Conservation (phyloP, 1,140 invertebrate genomes). For the Tenebrio molitor region DNA sequence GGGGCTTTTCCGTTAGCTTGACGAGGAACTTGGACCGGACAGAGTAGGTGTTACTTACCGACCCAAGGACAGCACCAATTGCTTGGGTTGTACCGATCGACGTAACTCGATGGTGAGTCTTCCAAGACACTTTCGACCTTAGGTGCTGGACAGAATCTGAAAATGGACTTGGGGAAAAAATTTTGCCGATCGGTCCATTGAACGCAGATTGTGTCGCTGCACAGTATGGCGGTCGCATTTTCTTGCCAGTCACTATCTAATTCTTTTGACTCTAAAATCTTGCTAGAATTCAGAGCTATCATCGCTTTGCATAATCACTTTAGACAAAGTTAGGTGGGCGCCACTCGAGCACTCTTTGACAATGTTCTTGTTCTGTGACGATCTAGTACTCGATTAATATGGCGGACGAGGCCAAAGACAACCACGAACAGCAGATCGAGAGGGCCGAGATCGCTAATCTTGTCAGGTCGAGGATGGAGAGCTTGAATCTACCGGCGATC, state of each 20-base stretch:
- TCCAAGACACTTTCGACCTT: background rate
- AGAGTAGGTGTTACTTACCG: slow-evolving; percentile 68
- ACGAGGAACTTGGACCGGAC: slow-evolving; percentile 67
- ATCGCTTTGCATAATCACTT: slow-evolving; percentile 29
- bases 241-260: no score
- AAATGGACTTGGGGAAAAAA: no score
- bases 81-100: slow-evolving; percentile 67
- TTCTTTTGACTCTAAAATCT: no score
- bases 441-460: slow-evolving; percentile 95
- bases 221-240: no score
- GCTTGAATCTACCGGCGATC: slow-evolving; percentile 87
- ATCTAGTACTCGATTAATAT: slow-evolving; percentile 84
- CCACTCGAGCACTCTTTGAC: background rate
- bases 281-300: slow-evolving; percentile 16
- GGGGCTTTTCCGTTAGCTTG: slow-evolving; percentile 65
- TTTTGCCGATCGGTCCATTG: no score
- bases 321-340: background rate
- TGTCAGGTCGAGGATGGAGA: slow-evolving; percentile 94
- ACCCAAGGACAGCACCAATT: slow-evolving; percentile 67
- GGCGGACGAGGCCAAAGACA: slow-evolving; percentile 86
- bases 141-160: background rate
- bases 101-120: slow-evolving; percentile 69
- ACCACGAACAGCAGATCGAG: slow-evolving; percentile 91
- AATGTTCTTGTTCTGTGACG: background rate
- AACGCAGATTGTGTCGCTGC: no score